Evolutionary conservation across 2,113 vertebrate species (phyloP).

Genomic region (Protomyctophum bolini): DNA sequence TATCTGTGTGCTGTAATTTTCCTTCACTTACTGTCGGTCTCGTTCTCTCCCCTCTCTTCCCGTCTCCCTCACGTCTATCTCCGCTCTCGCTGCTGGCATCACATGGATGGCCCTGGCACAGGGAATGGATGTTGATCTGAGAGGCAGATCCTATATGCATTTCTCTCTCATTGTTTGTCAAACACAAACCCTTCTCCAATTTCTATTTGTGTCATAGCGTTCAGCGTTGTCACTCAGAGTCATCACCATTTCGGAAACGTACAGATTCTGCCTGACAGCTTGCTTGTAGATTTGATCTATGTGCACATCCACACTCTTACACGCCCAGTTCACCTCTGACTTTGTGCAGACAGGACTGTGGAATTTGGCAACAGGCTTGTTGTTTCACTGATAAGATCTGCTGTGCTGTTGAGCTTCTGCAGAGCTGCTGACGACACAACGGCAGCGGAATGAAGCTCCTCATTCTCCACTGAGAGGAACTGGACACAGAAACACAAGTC

Average conservation of each 20-base stretch:
- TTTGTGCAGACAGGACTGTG: conserved; percentile 42
- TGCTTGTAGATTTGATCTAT: conserved; percentile 19
- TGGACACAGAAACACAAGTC: conserved; percentile 18
- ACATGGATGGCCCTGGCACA: conserved; percentile 65
- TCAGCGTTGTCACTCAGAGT: conserved; percentile 13
- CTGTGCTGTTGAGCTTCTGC: conserved; percentile 37
- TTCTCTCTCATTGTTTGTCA: conserved; percentile 17
- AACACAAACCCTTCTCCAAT: conserved; percentile 32
- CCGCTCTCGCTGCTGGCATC: conserved; percentile 57
- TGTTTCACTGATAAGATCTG: conserved; percentile 55
- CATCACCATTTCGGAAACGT: conserved; percentile 44
- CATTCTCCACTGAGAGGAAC: conserved; percentile 12
- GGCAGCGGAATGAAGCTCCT: conserved; percentile 20
- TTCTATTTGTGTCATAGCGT: conserved; percentile 30
- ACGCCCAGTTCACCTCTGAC: conserved; percentile 31
- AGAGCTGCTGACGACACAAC: conserved; percentile 24
- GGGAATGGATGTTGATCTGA: conserved; percentile 57
- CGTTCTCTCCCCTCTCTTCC: conserved; percentile 29
- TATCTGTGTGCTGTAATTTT: conserved; percentile 45
- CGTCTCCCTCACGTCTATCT: conserved; percentile 44
- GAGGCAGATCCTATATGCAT: conserved; percentile 26
- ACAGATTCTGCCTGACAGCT: conserved; percentile 30
- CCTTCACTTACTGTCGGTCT: not conserved
- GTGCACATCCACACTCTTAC: conserved; percentile 18
- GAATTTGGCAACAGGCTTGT: conserved; percentile 55